These are phyloP conservation scores for Isurus oxyrinchus DNA, from an alignment of 2,113 vertebrate genomes.

Conservation along the genomic window DNA sequence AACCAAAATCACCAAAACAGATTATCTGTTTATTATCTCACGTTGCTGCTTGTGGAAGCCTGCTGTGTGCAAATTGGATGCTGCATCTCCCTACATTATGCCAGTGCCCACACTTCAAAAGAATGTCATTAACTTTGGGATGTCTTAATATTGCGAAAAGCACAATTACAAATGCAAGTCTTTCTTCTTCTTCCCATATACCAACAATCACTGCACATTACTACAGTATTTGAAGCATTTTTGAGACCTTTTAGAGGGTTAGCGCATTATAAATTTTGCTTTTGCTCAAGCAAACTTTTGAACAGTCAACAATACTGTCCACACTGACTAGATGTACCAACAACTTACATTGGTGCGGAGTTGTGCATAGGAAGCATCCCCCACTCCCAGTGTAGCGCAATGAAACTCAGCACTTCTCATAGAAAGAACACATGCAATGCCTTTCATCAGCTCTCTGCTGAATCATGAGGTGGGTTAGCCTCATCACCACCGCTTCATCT, in stretches of 20 bases:
- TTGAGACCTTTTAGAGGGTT: neutral
- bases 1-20: neutral
- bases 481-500: neutral
- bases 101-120: neutral
- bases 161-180: neutral
- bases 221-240: neutral
- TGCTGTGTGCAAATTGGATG: neutral
- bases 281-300: neutral
- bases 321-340: neutral
- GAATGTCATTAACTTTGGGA: neutral
- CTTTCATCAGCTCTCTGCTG: neutral
- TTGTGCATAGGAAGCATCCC: neutral
- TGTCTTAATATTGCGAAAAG: neutral
- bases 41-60: neutral
- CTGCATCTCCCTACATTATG: neutral
- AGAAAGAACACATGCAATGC: neutral
- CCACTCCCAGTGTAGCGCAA: neutral
- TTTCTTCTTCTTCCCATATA: neutral
- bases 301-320: neutral
- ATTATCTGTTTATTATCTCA: neutral
- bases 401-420: neutral
- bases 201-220: neutral
- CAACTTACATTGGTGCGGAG: neutral
- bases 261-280: neutral
- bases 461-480: neutral